Evolutionary conservation across 2,888 invertebrate species (phyloP).

Genomic region (Drymonia ruficornis): DNA sequence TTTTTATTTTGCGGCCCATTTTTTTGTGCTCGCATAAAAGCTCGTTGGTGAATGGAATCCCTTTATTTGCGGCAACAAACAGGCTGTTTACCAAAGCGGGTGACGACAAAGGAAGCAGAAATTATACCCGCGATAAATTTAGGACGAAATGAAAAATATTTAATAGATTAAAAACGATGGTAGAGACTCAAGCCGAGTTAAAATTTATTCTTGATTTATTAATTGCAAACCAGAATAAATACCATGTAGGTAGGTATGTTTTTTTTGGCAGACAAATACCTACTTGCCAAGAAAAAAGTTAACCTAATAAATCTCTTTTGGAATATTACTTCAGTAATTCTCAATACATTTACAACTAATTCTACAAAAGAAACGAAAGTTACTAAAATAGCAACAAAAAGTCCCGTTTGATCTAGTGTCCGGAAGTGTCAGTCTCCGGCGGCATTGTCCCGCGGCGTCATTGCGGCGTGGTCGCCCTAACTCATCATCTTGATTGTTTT

Average conservation of each 20-base stretch:
- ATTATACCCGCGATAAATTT: constrained; percentile 79
- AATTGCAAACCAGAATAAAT: neutral
- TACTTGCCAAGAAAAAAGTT: too few relatives aligned
- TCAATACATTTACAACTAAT: neutral
- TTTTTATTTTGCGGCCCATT: constrained; percentile 76
- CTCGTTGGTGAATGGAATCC: constrained; percentile 74
- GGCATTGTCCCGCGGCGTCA: constrained; percentile 60
- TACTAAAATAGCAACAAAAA: constrained; percentile 28
- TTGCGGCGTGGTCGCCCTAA: constrained; percentile 57
- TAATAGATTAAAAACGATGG: constrained; percentile 33
- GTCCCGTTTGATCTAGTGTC: constrained; percentile 60
- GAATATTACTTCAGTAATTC: too few relatives aligned
- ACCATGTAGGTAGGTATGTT: too few relatives aligned
- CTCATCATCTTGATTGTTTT: constrained; percentile 81
- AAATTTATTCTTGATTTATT: neutral
- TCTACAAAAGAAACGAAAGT: neutral
- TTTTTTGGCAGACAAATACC: too few relatives aligned
- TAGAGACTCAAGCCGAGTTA: neutral
- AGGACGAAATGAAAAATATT: constrained; percentile 39
- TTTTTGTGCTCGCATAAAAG: constrained; percentile 60
- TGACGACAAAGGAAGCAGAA: constrained; percentile 76
- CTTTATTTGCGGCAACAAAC: constrained; percentile 75
- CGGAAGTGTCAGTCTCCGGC: constrained; percentile 72
- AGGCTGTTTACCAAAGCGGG: constrained; percentile 77
- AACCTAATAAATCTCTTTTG: too few relatives aligned